Evolutionary conservation across 1,140 invertebrate species (phyloP).

Genomic region (Drosophila mojavensis): DNA sequence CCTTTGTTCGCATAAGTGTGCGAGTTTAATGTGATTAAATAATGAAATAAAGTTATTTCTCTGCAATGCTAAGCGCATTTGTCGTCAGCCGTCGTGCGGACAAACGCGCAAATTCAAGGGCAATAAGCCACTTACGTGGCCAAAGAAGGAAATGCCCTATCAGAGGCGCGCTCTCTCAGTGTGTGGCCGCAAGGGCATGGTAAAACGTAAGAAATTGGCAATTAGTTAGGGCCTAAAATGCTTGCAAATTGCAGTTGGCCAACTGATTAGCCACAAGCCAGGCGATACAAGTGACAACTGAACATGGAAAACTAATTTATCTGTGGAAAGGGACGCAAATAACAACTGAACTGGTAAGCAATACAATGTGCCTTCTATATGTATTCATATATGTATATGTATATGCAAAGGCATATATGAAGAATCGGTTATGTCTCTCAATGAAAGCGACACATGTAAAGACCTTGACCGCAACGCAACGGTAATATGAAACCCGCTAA

Average conservation of each 20-base stretch:
- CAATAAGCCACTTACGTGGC: slow-evolving; percentile 15
- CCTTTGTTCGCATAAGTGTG: too few species aligned
- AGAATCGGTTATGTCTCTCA: slow-evolving; percentile 16
- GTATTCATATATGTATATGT: neutral
- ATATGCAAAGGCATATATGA: neutral
- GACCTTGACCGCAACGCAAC: slow-evolving; percentile 74
- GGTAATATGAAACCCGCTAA: slow-evolving; percentile 77
- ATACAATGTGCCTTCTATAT: neutral
- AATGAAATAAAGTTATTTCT: neutral
- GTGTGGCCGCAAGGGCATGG: slow-evolving; percentile 18
- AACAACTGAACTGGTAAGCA: neutral
- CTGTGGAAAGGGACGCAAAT: slow-evolving; percentile 10
- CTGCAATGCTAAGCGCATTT: neutral
- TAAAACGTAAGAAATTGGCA: slow-evolving; percentile 50
- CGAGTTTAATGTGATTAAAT: too few species aligned
- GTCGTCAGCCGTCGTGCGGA: neutral
- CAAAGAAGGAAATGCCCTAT: slow-evolving; percentile 31
- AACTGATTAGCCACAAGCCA: slow-evolving; percentile 53
- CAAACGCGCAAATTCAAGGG: slow-evolving; percentile 29
- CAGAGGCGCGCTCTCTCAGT: neutral
- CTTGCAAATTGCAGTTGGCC: slow-evolving; percentile 51
- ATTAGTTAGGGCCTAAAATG: slow-evolving; percentile 62
- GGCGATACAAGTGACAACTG: slow-evolving; percentile 73
- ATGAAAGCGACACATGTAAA: slow-evolving; percentile 48
- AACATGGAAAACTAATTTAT: slow-evolving; percentile 81